Percentiles rank a stretch among this genome's conserved stretches.
phyloP scores from a whole-genome alignment of 37 sponge, comb jelly and placozoan species.

The Beroe ovata region DNA sequence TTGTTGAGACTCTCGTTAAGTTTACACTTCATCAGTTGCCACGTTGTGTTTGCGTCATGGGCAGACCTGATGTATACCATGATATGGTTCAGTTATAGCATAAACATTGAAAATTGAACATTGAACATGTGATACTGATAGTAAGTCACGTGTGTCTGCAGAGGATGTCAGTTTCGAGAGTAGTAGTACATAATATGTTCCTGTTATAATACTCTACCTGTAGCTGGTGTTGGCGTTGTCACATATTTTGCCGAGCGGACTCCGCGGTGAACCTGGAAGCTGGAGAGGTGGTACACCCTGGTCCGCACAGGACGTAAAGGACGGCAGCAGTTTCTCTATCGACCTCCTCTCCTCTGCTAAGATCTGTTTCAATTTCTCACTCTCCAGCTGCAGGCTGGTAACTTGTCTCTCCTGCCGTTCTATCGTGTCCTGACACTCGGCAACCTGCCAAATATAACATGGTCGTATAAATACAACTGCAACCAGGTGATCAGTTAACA shows the following conservation, averaged over 20 bases:
- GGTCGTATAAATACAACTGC: too few species aligned
- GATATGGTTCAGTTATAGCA: too few species aligned
- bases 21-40: slow-evolving; percentile 40
- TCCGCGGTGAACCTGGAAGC: not conserved
- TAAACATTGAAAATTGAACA: too few species aligned
- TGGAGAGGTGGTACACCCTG: not conserved
- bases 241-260: not conserved
- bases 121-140: too few species aligned
- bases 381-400: slow-evolving; percentile 1
- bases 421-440: not conserved
- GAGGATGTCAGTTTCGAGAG: too few species aligned
- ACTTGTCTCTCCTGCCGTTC: not conserved
- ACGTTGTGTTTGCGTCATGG: slow-evolving; percentile 19
- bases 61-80: slow-evolving; percentile 1
- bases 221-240: slow-evolving; percentile 20
- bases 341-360: slow-evolving; percentile 36
- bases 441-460: slow-evolving; percentile 10
- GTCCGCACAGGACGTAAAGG: not conserved
- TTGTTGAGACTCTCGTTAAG: slow-evolving; percentile 45
- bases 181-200: too few species aligned
- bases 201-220: too few species aligned
- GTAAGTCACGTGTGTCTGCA: too few species aligned
- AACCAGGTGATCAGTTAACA: too few species aligned
- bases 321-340: slow-evolving; percentile 5
- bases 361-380: slow-evolving; percentile 28